Evolutionary conservation across 2,888 invertebrate genomes (phyloP).

Genomic region (Thera obeliscata): DNA sequence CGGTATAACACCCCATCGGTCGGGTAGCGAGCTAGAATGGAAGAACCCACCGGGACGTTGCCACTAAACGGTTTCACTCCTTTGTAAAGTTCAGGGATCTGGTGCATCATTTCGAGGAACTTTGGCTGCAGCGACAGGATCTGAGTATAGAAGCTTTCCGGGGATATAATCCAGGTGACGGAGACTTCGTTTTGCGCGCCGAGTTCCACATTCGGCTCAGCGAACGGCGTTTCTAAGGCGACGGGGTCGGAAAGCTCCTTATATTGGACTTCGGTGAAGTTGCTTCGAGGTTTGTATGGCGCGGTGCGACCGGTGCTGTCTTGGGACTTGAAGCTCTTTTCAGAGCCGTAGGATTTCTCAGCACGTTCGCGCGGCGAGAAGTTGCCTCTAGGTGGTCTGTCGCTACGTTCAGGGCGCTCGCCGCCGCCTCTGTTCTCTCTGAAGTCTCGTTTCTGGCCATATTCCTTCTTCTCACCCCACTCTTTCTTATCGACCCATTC

Average conservation of each 20-base stretch:
- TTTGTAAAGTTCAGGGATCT: conserved; percentile 88
- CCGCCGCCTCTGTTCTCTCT: conserved; percentile 46
- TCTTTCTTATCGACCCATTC: conserved; percentile 39
- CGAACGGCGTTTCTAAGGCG: conserved; percentile 76
- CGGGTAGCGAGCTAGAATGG: conserved; percentile 88
- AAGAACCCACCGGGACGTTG: conserved; percentile 83
- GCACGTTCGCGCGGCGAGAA: conserved; percentile 72
- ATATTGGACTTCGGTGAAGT: conserved; percentile 66
- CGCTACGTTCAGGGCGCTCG: conserved; percentile 43
- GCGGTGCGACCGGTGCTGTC: conserved; percentile 54
- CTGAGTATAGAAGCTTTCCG: conserved; percentile 89
- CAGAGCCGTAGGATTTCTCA: conserved; percentile 63
- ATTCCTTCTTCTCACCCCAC: conserved; percentile 49
- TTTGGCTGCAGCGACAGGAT: conserved; percentile 77
- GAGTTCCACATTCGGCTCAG: conserved; percentile 71
- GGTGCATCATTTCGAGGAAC: conserved; percentile 88
- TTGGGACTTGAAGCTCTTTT: conserved; percentile 62
- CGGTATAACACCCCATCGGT: conserved; percentile 89
- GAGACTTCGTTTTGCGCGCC: conserved; percentile 84
- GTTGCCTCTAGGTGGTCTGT: conserved; percentile 60
- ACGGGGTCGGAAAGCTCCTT: conserved; percentile 76
- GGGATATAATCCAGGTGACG: conserved; percentile 91
- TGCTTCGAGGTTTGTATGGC: conserved; percentile 64
- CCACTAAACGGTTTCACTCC: conserved; percentile 73
- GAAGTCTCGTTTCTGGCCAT: conserved; percentile 47